phyloP scores from a whole-genome alignment of 1,140 invertebrate species.

The Marisa cornuarietis region DNA sequence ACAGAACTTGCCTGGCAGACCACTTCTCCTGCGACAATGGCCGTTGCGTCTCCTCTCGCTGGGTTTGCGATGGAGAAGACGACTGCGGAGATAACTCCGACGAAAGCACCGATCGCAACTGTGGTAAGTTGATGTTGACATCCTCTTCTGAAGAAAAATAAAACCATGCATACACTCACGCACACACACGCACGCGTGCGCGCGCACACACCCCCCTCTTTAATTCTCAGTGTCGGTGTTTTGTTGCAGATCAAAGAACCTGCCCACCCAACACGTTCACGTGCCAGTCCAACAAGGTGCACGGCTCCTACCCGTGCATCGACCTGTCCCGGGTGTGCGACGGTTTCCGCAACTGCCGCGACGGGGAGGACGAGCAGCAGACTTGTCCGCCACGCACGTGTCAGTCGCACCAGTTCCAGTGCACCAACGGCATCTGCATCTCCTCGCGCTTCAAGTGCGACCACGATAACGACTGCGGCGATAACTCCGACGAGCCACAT shows the following conservation, averaged over 20 bases:
- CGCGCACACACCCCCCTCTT: no score
- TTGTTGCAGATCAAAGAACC: conserved; percentile 37
- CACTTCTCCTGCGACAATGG: conserved; percentile 63
- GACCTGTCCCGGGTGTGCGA: conserved; percentile 60
- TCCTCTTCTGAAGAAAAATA: no score
- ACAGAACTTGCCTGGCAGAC: conserved; percentile 93
- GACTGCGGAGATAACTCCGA: conserved; percentile 97
- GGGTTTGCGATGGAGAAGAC: conserved; percentile 95
- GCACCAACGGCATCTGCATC: conserved; percentile 55
- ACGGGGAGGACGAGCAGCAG: conserved; percentile 56
- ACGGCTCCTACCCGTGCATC: conserved; percentile 67
- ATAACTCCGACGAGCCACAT: conserved; percentile 54
- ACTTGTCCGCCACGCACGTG: conserved; percentile 49
- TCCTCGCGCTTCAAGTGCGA: conserved; percentile 50
- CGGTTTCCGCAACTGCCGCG: conserved; percentile 57
- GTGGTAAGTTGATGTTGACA: conserved; percentile 40
- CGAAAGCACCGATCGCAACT: conserved; percentile 69
- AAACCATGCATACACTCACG: no score
- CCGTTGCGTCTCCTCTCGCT: conserved; percentile 88
- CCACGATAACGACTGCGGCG: conserved; percentile 58
- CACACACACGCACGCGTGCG: no score
- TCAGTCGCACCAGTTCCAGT: conserved; percentile 47
- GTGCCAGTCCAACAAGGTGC: conserved; percentile 72
- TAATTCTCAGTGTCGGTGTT: not conserved
- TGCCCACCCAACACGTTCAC: conserved; percentile 53